phyloP scores from a whole-genome alignment of 2,888 invertebrate genomes.

The Thyatira batis region DNA sequence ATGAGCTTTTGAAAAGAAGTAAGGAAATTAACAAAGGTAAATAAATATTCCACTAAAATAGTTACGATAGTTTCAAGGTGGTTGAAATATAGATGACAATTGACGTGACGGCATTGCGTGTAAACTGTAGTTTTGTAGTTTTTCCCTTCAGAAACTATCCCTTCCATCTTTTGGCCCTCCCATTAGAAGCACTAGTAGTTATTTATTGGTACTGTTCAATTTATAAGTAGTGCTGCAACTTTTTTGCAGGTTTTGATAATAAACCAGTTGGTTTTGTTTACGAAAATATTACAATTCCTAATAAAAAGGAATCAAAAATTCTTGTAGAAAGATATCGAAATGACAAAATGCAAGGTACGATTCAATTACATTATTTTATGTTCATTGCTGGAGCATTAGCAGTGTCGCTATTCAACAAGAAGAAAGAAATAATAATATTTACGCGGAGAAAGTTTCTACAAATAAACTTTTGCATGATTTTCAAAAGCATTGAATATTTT shows the following conservation, averaged over 20 bases:
- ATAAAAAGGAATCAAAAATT: conserved; percentile 10
- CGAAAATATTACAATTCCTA: conserved; percentile 23
- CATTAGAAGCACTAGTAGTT: too few relatives aligned
- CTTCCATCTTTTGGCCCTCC: too few relatives aligned
- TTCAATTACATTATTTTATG: conserved; percentile 43
- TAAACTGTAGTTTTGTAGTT: too few relatives aligned
- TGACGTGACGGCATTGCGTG: too few relatives aligned
- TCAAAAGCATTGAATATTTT: conserved; percentile 15
- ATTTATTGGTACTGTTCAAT: too few relatives aligned
- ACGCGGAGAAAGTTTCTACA: conserved; percentile 33
- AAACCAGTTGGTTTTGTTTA: conserved; percentile 19
- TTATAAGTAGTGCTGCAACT: too few relatives aligned
- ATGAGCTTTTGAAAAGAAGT: conserved; percentile 34
- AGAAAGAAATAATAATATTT: conserved; percentile 41
- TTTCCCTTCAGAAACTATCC: too few relatives aligned
- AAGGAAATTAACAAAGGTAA: conserved; percentile 26
- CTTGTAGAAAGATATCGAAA: conserved; percentile 9
- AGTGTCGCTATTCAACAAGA: conserved; percentile 50
- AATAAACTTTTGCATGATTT: conserved; percentile 21
- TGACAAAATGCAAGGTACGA: conserved; percentile 16
- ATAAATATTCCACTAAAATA: too few relatives aligned
- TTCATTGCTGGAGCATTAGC: conserved; percentile 56
- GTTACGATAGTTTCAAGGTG: too few relatives aligned
- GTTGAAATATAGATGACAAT: too few relatives aligned
- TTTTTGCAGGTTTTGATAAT: conserved; percentile 19